phyloP scores from a whole-genome alignment of 2,888 invertebrate species.

The Crocallis elinguaria region DNA sequence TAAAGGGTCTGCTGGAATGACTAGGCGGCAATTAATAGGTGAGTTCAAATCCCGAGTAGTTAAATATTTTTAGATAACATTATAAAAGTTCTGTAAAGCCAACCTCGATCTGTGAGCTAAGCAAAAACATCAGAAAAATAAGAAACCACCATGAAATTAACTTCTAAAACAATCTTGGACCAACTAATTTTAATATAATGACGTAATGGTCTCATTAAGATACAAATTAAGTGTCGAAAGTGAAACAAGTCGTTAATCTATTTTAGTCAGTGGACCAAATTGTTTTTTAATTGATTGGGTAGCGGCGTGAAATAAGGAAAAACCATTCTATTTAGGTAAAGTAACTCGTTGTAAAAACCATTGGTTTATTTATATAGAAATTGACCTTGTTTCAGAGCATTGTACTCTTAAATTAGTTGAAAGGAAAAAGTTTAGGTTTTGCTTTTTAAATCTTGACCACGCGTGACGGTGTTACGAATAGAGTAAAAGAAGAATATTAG shows the following conservation, averaged over 20 bases:
- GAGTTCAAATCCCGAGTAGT: not conserved
- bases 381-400: conserved; percentile 15
- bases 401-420: conserved; percentile 13
- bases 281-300: conserved; percentile 61
- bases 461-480: too few relatives aligned
- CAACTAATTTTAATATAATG: conserved; percentile 20
- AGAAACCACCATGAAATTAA: conserved; percentile 7
- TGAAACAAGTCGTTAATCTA: conserved; percentile 50
- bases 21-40: too few relatives aligned
- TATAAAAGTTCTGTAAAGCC: too few relatives aligned
- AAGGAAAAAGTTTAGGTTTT: conserved; percentile 6
- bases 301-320: conserved; percentile 60
- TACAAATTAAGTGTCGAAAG: conserved; percentile 35
- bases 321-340: conserved; percentile 37
- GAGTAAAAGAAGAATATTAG: too few relatives aligned
- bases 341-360: conserved; percentile 12
- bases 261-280: conserved; percentile 60
- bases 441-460: too few relatives aligned
- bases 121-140: not conserved
- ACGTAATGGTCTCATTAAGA: conserved; percentile 33
- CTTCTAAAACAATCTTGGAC: not conserved
- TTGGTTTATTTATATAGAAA: conserved; percentile 24
- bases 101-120: too few relatives aligned
- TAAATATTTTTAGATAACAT: not conserved
- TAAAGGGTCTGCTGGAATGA: too few relatives aligned